These are phyloP conservation scores for Clarias platycephalus DNA, from an alignment of 2,797 vertebrate genomes.

Conservation along the genomic window DNA sequence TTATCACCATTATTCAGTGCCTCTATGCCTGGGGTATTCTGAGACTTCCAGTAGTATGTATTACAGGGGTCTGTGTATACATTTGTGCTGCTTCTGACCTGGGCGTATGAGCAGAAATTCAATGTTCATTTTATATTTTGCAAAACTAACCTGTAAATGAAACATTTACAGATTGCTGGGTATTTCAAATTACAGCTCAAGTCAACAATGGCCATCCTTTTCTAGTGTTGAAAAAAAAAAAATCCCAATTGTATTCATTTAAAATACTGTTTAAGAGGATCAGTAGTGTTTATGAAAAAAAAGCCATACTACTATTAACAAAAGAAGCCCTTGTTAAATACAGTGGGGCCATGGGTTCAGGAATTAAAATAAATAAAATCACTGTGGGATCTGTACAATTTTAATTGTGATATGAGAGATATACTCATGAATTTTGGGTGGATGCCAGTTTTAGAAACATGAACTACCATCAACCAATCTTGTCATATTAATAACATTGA, in stretches of 20 bases:
- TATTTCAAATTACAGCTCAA: neutral
- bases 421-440: neutral
- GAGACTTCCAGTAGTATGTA: neutral
- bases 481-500: neutral
- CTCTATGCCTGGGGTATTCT: neutral
- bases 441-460: neutral
- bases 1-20: constrained; percentile 68
- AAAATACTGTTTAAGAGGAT: neutral
- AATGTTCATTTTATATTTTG: neutral
- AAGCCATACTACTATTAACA: too few relatives aligned
- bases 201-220: neutral
- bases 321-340: neutral
- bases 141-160: neutral
- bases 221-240: neutral
- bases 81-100: neutral
- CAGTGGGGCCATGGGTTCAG: neutral
- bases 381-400: neutral
- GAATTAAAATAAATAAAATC: neutral
- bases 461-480: neutral
- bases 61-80: too few relatives aligned
- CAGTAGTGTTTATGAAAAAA: neutral
- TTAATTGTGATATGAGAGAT: neutral
- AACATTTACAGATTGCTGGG: neutral
- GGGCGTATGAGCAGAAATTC: neutral
- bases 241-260: neutral